Percentiles rank a stretch among this genome's conserved stretches.
phyloP scores from a whole-genome alignment of 2,797 vertebrate genomes.

The Mus minutoides region DNA sequence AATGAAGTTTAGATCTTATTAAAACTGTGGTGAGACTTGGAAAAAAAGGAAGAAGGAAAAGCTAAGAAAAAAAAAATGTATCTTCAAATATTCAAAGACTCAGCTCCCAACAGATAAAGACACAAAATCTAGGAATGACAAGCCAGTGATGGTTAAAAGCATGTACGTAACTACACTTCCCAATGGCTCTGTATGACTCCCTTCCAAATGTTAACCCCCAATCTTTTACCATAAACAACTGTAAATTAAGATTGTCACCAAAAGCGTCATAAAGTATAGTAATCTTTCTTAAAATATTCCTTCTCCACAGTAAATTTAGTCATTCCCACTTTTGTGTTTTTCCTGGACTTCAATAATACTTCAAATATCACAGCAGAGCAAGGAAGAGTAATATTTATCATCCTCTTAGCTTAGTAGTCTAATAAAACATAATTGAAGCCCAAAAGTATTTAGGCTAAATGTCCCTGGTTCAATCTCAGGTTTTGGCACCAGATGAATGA shows the following conservation, averaged over 20 bases:
- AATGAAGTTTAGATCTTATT: no score
- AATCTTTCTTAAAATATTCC: constrained; percentile 18
- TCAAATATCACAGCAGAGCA: not conserved
- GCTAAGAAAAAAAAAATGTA: not conserved
- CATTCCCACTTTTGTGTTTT: not conserved
- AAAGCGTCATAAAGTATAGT: not conserved
- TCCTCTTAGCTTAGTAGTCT: not conserved
- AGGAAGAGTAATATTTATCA: not conserved
- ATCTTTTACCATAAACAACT: not conserved
- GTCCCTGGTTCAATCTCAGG: not conserved
- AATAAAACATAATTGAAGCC: constrained; percentile 21
- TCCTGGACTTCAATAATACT: not conserved
- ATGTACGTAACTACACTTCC: not conserved
- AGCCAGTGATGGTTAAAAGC: not conserved
- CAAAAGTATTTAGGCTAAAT: not conserved
- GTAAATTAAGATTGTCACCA: not conserved
- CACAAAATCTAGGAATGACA: not conserved
- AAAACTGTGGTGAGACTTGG: no score
- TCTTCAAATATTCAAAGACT: constrained; percentile 43
- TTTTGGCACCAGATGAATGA: not conserved
- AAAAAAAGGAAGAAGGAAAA: not conserved
- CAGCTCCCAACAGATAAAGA: not conserved
- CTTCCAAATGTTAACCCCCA: not conserved
- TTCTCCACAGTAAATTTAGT: not conserved
- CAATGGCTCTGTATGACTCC: not conserved